Percentiles rank a stretch among this genome's conserved stretches.
phyloP scores from a whole-genome alignment of 30 jellyfish, hydroid and myxozoan genomes.

The Chironex yamaguchii region DNA sequence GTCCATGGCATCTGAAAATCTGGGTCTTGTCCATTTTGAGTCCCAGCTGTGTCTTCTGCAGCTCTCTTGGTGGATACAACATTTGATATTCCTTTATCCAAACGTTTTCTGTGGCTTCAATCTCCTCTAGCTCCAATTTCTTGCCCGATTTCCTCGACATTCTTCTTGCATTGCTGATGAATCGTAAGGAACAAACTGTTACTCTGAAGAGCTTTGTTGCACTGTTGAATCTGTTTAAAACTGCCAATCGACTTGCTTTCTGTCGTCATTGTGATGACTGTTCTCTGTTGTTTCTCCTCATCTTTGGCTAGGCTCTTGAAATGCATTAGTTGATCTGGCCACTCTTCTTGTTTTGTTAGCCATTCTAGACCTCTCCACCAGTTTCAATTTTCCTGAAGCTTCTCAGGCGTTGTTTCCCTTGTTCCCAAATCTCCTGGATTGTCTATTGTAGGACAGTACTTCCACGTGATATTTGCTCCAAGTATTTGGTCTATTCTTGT shows the following conservation, averaged over 20 bases:
- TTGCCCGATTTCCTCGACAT: not conserved
- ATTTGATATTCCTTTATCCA: not conserved
- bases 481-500: constrained; percentile 45
- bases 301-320: not conserved
- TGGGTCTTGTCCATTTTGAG: not conserved
- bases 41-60: not conserved
- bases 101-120: not conserved
- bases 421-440: constrained; percentile 71
- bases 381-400: not conserved
- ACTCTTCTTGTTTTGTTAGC: constrained; percentile 5
- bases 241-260: not conserved
- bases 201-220: constrained; percentile 37
- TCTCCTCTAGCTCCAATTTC: not conserved
- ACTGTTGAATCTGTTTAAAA: constrained; percentile 10
- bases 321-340: constrained; percentile 45
- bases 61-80: not conserved
- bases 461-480: constrained; percentile 31
- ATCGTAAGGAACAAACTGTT: constrained; percentile 38
- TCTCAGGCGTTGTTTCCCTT: constrained; percentile 39
- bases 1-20: constrained; percentile 27
- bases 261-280: not conserved
- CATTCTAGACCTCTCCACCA: constrained; percentile 63
- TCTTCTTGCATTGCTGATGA: constrained; percentile 8
- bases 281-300: constrained; percentile 4
- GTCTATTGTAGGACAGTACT: constrained; percentile 44